Evolutionary conservation across 2,888 invertebrate species (phyloP), one percentile per base, ranked within the genome.

Genomic region (Alcis repandata): DNA sequence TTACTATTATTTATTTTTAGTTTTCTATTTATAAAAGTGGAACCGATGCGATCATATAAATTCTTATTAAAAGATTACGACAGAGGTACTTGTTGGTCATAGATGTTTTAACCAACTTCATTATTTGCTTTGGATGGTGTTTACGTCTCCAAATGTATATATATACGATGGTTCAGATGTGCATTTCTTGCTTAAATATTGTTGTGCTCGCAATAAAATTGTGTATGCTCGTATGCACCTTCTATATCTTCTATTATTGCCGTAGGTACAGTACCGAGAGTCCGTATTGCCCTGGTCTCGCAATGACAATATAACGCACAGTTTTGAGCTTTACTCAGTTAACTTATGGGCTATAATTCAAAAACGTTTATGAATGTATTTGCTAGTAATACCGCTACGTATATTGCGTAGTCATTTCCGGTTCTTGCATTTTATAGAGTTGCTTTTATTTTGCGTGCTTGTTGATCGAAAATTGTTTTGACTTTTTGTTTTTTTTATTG

Each of bases 351-450:
- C 10, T 15, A 53, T 11, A 46, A 15, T 63, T 20, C 40, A 62
- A 56, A 40, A 13, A 19, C 15, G 27, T 43, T n/a, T 9, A 22
- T 19, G n/a, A 38, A 46, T 57, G 60, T 53, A 32, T 33, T 22
- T 53, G 41, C 48, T 22, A 56, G 56, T 45, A 61, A 43, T 49
- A 59, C n/a, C 51, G 43, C 41, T 46, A 52, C 49, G 57, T 59
- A 36, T 79, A 76, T 80, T 81, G 81, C 77, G 73, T 77, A 86
- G 86, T 89, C 86, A 90, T 91, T 90, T 90, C 89, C 90, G 84
- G 81, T 84, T 83, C 87, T 88, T 88, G 87, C 87, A 89, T 89
- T 90, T 90, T 82, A 81, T 80, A 79, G 78, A 78, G 80, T 80
- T 84, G 76, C 82, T 80, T 74, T 83, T 83, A 82, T 82, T 79